Base-by-base conservation (phyloP, 1,140 invertebrate genomes). In the Glossosoma conforme region DNA sequence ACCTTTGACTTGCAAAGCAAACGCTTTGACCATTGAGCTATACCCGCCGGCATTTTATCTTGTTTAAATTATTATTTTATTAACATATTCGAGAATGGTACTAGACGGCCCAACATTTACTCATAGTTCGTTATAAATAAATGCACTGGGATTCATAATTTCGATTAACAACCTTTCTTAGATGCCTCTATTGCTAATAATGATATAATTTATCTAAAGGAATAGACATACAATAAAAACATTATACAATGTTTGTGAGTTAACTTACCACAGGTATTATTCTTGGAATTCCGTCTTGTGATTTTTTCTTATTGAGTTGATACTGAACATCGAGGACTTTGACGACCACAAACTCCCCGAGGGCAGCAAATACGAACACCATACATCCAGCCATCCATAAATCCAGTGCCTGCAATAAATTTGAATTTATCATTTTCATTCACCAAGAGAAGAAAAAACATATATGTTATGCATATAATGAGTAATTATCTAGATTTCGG, bases 381-480 rank as follows among this genome's bases (percentile, higher is more conserved):
- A 91, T 89, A 60, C 90, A 91, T 10, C 83, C 85, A 9, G 86
- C 86, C 85, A 91, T 89, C 89, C 89, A 92, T 1, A 91, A 69
- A 66, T 92, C 89, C 11, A 91, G 68, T 6, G 87, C 86, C 84
- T 91, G 56, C 8, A 70, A n/a, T n/a, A n/a, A n/a, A n/a, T n/a
- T n/a, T n/a, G n/a, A n/a, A n/a, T n/a, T n/a, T n/a, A n/a, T n/a
- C n/a, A n/a, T n/a, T n/a, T n/a, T n/a, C n/a, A n/a, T n/a, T n/a
- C n/a, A n/a, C n/a, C n/a, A n/a, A n/a, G n/a, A n/a, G n/a, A n/a
- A n/a, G n/a, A n/a, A n/a, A n/a, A n/a, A n/a, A n/a, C n/a, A n/a
- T n/a, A n/a, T n/a, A n/a, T n/a, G n/a, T n/a, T n/a, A n/a, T n/a
- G n/a, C n/a, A n/a, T n/a, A n/a, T n/a, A n/a, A n/a, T n/a, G n/a